Conservation (phyloP, 2,888 invertebrate species). For the Acleris cristana region DNA sequence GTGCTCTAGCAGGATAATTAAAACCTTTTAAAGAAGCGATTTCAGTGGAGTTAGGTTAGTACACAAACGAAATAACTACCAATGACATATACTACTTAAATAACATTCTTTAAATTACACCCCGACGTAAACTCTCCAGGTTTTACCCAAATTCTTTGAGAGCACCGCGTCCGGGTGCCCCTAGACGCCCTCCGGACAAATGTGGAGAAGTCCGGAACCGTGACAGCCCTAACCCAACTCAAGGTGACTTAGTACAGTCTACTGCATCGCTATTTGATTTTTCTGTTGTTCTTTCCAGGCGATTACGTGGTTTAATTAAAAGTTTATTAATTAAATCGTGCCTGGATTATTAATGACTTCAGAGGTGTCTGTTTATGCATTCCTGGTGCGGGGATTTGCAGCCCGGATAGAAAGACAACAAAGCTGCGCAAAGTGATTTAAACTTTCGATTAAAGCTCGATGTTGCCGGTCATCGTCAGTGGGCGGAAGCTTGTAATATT, state of each 20-base stretch:
- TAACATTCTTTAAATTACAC: no score
- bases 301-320: slow-evolving; percentile 18
- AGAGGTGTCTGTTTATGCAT: slow-evolving; percentile 23
- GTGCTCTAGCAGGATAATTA: no score
- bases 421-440: slow-evolving; percentile 54
- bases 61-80: no score
- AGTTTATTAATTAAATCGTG: slow-evolving; percentile 26
- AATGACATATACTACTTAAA: no score
- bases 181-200: no score
- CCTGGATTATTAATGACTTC: slow-evolving; percentile 16
- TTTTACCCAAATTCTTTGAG: no score
- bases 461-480: slow-evolving; percentile 31
- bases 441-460: slow-evolving; percentile 54
- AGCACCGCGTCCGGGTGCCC: no score
- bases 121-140: no score
- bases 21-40: no score
- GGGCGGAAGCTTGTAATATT: slow-evolving; percentile 15
- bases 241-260: slow-evolving; percentile 49
- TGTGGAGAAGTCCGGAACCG: no score
- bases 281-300: slow-evolving; percentile 26
- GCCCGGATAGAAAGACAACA: slow-evolving; percentile 35
- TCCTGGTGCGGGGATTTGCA: slow-evolving; percentile 21
- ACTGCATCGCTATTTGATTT: slow-evolving; percentile 36
- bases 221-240: slow-evolving; percentile 32
- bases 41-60: no score